Evolutionary conservation across 92 coral and sea anemone species (phyloP).

Genomic region (Epizoanthus ramosus): DNA sequence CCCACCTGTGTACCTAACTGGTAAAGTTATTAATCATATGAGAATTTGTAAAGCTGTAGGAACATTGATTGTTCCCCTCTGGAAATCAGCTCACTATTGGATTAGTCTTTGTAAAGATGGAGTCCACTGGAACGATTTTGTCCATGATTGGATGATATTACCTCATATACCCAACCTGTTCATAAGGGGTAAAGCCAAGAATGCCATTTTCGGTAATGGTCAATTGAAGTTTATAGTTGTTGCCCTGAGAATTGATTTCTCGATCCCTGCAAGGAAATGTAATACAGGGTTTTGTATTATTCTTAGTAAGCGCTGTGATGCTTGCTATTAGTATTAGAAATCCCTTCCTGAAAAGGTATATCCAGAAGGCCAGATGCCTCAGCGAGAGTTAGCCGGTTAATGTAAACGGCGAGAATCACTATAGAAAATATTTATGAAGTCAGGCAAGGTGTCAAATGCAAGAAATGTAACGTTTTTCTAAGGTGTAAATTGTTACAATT

Average conservation of each 20-base stretch:
- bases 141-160: constrained; percentile 52
- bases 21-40: constrained; percentile 44
- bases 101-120: constrained; percentile 45
- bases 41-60: constrained; percentile 52
- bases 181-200: constrained; percentile 60
- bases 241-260: constrained; percentile 14
- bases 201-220: constrained; percentile 21
- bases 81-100: constrained; percentile 59
- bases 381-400: not conserved
- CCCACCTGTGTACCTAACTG: constrained; percentile 28
- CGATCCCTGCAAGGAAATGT: not conserved
- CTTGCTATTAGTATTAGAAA: not conserved
- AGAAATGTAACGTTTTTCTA: not conserved
- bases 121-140: constrained; percentile 45
- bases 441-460: not conserved
- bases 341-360: not conserved
- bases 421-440: not conserved
- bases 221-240: constrained; percentile 12
- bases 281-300: not conserved
- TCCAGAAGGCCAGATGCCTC: not conserved
- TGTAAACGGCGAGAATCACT: not conserved
- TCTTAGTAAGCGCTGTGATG: not conserved
- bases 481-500: not conserved
- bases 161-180: constrained; percentile 37
- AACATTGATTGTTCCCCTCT: constrained; percentile 55